Base-by-base conservation (phyloP, 1,140 invertebrate species). In the Apis florea region DNA sequence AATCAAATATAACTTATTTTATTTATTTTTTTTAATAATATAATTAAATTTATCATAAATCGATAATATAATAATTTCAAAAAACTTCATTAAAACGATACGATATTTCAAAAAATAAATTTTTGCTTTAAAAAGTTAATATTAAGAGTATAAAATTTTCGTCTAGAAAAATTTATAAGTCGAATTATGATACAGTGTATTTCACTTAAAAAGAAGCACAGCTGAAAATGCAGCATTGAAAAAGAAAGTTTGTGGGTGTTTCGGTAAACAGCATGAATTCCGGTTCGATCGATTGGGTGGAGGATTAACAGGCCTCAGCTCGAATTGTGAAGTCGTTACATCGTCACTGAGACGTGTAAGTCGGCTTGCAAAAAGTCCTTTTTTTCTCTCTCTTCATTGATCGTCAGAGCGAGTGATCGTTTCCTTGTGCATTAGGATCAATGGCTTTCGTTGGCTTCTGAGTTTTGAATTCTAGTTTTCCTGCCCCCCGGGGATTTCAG, bases 221-320 rank as follows among this genome's bases (percentile, higher is more conserved):
- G 72, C 72, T 82, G 76, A 77, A 54, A 47, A 64, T 54, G 49
- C 72, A 80, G 78, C 51, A 51, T 77, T 77, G 77, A 83, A 82
- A 71, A 67, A 76, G 73, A 77, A 31, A 75, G 72, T 87, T 74
- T 83, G 58, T 70, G 83, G 83, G 73, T 83, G 67, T 76, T 84
- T 72, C 54, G 59, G 71, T 71, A 82, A 84, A 84, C 71, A 81
- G 79, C 79, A 80, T 53, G 77, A 79, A 82, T 82, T 71, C 73
- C 68, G 68, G 81, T 85, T 86, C 90, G 89, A 90, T 90, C 80
- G 88, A 86, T 87, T 85, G 89, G 84, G 71, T 84, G 64, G 76
- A 87, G 85, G 86, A 90, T 88, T 87, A 90, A 78, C 68, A 73
- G 72, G 71, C 76, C 78, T 88, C 59, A n/a, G 71, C 58, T 58